phyloP scores from a whole-genome alignment of 2,113 vertebrate species.

The Pao palembangensis region DNA sequence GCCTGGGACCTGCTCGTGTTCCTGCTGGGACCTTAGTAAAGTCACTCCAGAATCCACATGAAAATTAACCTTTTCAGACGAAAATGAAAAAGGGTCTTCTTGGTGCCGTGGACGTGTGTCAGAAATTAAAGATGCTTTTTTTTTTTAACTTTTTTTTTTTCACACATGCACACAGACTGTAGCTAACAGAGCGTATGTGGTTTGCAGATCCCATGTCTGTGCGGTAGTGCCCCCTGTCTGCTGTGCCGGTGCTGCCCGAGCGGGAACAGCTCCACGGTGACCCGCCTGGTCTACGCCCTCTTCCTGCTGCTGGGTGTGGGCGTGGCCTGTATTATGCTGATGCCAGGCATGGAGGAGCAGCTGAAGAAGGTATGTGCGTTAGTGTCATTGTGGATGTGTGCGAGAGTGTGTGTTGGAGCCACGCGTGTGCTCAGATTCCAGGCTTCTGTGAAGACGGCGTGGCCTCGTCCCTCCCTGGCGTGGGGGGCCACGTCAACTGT shows the following conservation, averaged over 20 bases:
- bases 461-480: conserved; percentile 79
- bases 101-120: too few relatives aligned
- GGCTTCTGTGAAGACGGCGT: conserved; percentile 92
- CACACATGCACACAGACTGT: too few relatives aligned
- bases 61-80: too few relatives aligned
- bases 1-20: too few relatives aligned
- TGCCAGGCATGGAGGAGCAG: conserved; percentile 96
- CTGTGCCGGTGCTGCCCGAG: conserved; percentile 95
- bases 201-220: conserved; percentile 89
- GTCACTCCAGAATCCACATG: too few relatives aligned
- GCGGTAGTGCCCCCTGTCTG: conserved; percentile 94
- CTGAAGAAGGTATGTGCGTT: conserved; percentile 94
- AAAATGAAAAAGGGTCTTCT: too few relatives aligned
- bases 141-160: too few relatives aligned
- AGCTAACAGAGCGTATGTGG: too few relatives aligned
- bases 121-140: too few relatives aligned
- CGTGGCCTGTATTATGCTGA: conserved; percentile 91
- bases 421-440: conserved; percentile 87
- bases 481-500: conserved; percentile 87
- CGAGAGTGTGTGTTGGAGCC: too few relatives aligned
- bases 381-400: too few relatives aligned
- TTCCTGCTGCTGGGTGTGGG: conserved; percentile 91
- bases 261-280: conserved; percentile 96
- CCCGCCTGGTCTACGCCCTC: conserved; percentile 90
- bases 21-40: too few relatives aligned